Conservation (phyloP, 2,113 vertebrate species). For the Bufo gargarizans region DNA sequence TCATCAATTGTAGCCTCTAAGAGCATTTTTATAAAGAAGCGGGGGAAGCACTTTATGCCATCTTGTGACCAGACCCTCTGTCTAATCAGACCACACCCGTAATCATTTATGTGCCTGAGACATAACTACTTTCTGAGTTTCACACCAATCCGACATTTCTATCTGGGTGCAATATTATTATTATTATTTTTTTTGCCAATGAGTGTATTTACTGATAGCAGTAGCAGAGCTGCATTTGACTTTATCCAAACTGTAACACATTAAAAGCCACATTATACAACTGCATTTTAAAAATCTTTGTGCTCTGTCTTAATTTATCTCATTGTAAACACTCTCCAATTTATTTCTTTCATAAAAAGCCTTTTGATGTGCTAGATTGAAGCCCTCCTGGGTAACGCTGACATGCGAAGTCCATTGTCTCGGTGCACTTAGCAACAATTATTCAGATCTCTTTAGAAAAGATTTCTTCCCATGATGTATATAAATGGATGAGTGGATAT, state of each 20-base stretch:
- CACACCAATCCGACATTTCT: too few species aligned
- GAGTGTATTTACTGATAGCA: too few species aligned
- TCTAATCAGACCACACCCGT: too few species aligned
- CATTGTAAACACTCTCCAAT: not conserved
- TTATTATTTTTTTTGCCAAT: too few species aligned
- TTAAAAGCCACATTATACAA: not conserved
- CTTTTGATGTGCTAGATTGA: not conserved
- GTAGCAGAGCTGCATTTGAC: too few species aligned
- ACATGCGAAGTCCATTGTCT: slow-evolving; percentile 1
- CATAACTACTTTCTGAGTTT: too few species aligned
- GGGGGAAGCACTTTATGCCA: too few species aligned
- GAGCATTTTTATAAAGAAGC: too few species aligned
- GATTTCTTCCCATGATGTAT: not conserved
- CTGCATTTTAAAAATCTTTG: not conserved
- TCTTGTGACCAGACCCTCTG: too few species aligned
- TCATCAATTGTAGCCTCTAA: too few species aligned
- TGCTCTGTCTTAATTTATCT: not conserved
- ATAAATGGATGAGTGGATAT: not conserved
- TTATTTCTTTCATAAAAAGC: not conserved
- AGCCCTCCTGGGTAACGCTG: not conserved
- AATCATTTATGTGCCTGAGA: too few species aligned
- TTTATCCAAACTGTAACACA: not conserved
- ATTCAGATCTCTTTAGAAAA: not conserved
- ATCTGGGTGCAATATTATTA: too few species aligned
- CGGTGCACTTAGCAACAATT: slow-evolving; percentile 4